Evolutionary conservation across 2,888 invertebrate genomes (phyloP).

Genomic region (Lamellibrachia satsuma): DNA sequence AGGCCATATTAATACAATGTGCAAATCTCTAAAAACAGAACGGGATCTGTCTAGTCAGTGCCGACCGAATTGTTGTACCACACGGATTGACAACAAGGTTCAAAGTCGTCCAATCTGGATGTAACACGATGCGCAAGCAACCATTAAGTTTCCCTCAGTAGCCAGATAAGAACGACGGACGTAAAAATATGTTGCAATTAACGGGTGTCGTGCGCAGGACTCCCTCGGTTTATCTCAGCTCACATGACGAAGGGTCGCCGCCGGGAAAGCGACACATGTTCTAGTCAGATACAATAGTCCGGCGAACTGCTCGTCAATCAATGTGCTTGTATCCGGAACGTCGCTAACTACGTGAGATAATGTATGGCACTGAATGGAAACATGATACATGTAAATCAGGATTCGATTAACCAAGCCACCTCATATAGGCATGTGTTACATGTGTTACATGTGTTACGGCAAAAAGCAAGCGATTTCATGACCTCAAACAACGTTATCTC

Average conservation of each 20-base stretch:
- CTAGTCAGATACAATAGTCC: neutral
- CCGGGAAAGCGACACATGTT: neutral
- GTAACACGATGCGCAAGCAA: neutral
- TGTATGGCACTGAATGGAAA: neutral
- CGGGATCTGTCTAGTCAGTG: neutral
- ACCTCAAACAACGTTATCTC: too few relatives aligned
- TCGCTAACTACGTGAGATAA: neutral
- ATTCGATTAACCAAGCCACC: neutral
- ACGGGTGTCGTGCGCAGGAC: neutral
- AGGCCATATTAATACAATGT: neutral
- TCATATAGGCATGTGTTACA: neutral
- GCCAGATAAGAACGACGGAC: neutral
- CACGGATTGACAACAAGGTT: neutral
- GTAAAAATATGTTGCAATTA: neutral
- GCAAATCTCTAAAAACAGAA: too few relatives aligned
- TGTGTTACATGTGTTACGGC: too few relatives aligned
- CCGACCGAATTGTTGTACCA: neutral
- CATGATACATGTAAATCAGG: neutral
- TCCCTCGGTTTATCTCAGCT: neutral
- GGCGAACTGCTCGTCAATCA: neutral
- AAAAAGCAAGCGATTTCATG: too few relatives aligned
- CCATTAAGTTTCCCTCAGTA: neutral
- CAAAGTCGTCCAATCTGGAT: neutral
- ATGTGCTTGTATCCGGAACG: neutral
- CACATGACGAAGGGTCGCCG: neutral